These are phyloP conservation scores for Enteromius argenteus DNA, from an alignment of 2,797 vertebrate genomes.

Conservation along the genomic window DNA sequence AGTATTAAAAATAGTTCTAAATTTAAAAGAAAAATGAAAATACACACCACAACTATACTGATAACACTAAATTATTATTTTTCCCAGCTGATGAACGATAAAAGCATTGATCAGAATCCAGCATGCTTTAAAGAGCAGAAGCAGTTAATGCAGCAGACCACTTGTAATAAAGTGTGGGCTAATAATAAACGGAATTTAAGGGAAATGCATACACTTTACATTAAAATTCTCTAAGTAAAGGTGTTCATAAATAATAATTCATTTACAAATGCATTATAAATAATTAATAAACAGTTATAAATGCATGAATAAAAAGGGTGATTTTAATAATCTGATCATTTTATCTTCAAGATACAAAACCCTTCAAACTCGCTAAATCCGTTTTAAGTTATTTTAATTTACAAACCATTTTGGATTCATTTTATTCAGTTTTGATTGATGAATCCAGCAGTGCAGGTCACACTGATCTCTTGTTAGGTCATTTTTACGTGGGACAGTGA, in stretches of 20 bases:
- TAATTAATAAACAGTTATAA: too few relatives aligned
- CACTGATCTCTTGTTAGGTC: not conserved
- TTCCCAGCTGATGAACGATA: not conserved
- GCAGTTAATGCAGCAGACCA: not conserved
- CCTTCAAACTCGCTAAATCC: not conserved
- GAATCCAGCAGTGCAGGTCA: not conserved
- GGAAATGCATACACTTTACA: not conserved
- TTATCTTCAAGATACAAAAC: too few relatives aligned
- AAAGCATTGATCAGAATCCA: not conserved
- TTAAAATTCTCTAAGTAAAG: not conserved
- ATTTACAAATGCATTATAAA: not conserved
- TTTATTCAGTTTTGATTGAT: conserved; percentile 1
- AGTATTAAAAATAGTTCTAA: not conserved
- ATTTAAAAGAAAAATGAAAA: not conserved
- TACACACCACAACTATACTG: not conserved
- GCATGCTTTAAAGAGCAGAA: not conserved
- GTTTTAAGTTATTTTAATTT: too few relatives aligned
- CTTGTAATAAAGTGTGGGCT: not conserved
- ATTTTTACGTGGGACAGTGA: not conserved
- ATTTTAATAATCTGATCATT: too few relatives aligned
- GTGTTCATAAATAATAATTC: not conserved
- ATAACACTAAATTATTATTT: not conserved
- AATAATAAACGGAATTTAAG: not conserved
- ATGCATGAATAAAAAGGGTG: too few relatives aligned
- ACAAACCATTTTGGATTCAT: too few relatives aligned